Evolutionary conservation across 2,113 vertebrate species (phyloP).

Genomic region (Notothenia rossii): DNA sequence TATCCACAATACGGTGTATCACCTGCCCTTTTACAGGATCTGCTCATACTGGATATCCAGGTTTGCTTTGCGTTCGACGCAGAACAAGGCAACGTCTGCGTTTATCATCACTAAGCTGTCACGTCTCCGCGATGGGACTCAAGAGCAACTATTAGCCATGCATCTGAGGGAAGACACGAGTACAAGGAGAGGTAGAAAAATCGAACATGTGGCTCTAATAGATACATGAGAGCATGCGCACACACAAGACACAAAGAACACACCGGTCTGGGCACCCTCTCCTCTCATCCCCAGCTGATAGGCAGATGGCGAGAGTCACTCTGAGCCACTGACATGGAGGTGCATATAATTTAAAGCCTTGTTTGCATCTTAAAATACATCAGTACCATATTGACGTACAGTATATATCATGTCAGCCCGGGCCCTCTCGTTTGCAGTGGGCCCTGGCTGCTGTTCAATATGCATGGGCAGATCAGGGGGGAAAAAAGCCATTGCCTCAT

Average conservation of each 20-base stretch:
- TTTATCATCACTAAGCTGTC: constrained; percentile 92
- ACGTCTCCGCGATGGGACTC: constrained; percentile 91
- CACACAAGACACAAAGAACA: constrained; percentile 33
- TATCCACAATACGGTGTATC: constrained; percentile 51
- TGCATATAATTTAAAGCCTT: constrained; percentile 99
- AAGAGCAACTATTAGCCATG: constrained; percentile 90
- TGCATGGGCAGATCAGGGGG: constrained; percentile 74
- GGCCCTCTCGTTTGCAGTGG: constrained; percentile 94
- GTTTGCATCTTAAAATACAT: constrained; percentile 99
- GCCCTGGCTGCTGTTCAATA: constrained; percentile 87
- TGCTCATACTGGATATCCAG: constrained; percentile 88
- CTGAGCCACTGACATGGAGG: constrained; percentile 94
- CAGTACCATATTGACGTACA: constrained; percentile 99
- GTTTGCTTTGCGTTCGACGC: constrained; percentile 87
- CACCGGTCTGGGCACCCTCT: constrained; percentile 82
- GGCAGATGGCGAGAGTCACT: constrained; percentile 96
- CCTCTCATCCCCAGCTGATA: constrained; percentile 96
- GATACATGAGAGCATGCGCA: constrained; percentile 51
- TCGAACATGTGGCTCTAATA: constrained; percentile 96
- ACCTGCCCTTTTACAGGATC: constrained; percentile 79
- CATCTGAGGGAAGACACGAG: constrained; percentile 76
- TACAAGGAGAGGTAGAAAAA: constrained; percentile 89
- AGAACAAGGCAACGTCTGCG: constrained; percentile 90
- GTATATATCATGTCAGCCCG: constrained; percentile 96
- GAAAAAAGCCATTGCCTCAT: constrained; percentile 63